Conservation (phyloP, 2,113 vertebrate species). For the Mastomys coucha region DNA sequence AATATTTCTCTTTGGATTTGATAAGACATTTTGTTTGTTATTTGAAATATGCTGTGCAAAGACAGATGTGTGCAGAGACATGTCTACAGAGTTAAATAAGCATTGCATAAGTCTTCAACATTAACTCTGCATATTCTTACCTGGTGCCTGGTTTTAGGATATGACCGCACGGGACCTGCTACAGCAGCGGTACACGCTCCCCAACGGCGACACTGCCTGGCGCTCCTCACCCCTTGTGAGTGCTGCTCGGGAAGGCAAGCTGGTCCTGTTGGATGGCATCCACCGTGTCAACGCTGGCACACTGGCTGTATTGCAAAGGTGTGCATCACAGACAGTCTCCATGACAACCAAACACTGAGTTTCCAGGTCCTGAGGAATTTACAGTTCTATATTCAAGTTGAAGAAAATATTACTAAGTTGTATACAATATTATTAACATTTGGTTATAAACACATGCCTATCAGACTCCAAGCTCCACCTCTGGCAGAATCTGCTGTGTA, state of each 20-base stretch:
- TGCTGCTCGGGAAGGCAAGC: slow-evolving; percentile 94
- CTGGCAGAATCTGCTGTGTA: background rate
- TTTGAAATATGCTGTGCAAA: background rate
- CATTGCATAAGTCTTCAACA: background rate
- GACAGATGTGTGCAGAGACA: background rate
- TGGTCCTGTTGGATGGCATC: slow-evolving; percentile 95
- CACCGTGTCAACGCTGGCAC: slow-evolving; percentile 96
- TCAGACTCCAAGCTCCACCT: background rate
- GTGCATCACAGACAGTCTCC: slow-evolving; percentile 32
- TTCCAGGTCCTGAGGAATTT: background rate
- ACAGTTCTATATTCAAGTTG: background rate
- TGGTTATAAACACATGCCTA: background rate
- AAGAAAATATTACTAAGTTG: background rate
- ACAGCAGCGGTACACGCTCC: slow-evolving; percentile 96
- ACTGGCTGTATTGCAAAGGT: slow-evolving; percentile 96
- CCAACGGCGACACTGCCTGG: slow-evolving; percentile 98
- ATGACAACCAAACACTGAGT: background rate
- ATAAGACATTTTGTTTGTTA: background rate
- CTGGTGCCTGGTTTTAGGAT: slow-evolving; percentile 87
- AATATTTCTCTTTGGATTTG: background rate
- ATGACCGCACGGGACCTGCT: slow-evolving; percentile 97
- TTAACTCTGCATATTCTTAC: slow-evolving; percentile 16
- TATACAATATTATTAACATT: background rate
- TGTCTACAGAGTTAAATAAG: background rate
- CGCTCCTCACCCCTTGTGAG: slow-evolving; percentile 93